Base-by-base conservation (phyloP, 2,888 invertebrate genomes). In the Amblyjoppa fuscipennis region DNA sequence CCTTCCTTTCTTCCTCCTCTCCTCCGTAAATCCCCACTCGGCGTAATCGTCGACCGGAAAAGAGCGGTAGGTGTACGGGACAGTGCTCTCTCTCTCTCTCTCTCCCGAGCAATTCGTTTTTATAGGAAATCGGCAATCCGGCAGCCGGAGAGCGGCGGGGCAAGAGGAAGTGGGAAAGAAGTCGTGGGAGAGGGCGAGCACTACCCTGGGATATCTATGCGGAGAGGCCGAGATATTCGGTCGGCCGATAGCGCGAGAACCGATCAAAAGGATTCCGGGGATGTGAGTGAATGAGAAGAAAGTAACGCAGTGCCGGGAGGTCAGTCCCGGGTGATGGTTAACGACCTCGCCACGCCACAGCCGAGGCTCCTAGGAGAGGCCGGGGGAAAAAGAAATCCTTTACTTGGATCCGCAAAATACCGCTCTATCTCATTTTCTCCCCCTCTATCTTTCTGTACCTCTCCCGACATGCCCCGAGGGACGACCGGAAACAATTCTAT, bases 401-500 rank as follows among this genome's bases (percentile, higher is more conserved):
- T 16, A 73, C 38, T 75, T 71, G 45, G 59, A 16, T 78, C 83
- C 64, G 64, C 13, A 80, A 79, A 83, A 84, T 73, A 82, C 74
- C 56, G 41, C 45, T 64, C 31, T 9, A 41, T 68, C 38, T 31
- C n/a, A 11, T 20, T 69, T 20, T 68, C 31, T n/a, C 4, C 51
- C 28, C n/a, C 38, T 81, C 64, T 70, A 31, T 41, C 61, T 75
- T 25, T 76, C 75, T 16, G 4, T 49, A 49, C 70, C 61, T 38
- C 64, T 53, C 25, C 41, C 68, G 68, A 38, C 80, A 70, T 84
- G 81, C 88, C 89, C 87, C 80, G 56, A 61, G 89, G 88, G 89
- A 89, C 87, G 80, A 75, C 81, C 84, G 86, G 88, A 90, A 91
- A 90, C 91, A 90, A 91, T 91, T 87, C 90, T 88, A 83, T 84